Evolutionary conservation across 2,888 invertebrate genomes (phyloP), one percentile per base, ranked within the genome.

Genomic region (Pegoplata infirma): DNA sequence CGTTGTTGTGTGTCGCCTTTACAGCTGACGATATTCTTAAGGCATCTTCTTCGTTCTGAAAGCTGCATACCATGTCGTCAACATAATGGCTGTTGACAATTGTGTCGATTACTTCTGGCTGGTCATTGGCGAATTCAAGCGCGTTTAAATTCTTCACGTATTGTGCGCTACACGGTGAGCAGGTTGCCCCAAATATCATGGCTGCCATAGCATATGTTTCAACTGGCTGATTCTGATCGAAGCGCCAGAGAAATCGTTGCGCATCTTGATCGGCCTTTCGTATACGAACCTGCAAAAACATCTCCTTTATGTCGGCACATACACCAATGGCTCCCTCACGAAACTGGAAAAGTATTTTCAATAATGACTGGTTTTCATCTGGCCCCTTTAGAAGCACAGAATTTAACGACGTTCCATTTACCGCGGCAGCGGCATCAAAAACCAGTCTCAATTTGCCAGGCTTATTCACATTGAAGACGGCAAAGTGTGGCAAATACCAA

Each of bases 121-220:
- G 47, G 10, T 25, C 21, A 19, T 16, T 47, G 8, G 68, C 32
- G 14, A 19, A 19, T 14, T 68, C 58, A n/a, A 16, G 5, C 25
- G 51, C 49, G 3, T 66, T 53, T 17, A 12, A 21, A 19, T 64
- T 64, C 17, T 51, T 64, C 12, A 68, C 58, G 21, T 49, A 51
- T 21, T 66, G 36, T 21, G 51, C 66, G 14, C 21, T 66, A 36
- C 66, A 66, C 4, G 53, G 51, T 5, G 66, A 66, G 32, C 49
- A 66, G 3, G 66, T 66, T 10, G 21, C 66, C 17, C 66, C 66
- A 40, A 66, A 53, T 40, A 66, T 66, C 66, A 66, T 66, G 1
- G 23, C 36, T 3, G 36, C 17, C 53, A 66, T 53, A 6, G 14
- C 10, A 28, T 66, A 66, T 8, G 19, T 53, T 66, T 17, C 49